These are phyloP conservation scores for Xiphorhynchus erythropygius DNA, from an alignment of 2,797 vertebrate genomes.

Conservation along the genomic window DNA sequence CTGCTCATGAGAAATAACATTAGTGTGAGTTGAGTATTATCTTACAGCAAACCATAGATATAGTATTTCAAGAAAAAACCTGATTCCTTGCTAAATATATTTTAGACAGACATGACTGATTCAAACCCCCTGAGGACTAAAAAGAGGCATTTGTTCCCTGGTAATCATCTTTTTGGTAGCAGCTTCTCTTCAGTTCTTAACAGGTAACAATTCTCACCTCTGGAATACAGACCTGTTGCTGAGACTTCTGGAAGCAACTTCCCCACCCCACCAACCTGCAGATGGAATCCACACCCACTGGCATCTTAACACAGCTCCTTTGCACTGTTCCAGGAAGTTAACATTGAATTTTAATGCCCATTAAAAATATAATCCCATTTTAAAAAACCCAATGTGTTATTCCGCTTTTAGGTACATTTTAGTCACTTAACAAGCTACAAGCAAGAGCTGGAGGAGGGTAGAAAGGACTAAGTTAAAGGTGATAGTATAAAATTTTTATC, in stretches of 20 bases:
- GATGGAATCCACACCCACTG: not conserved
- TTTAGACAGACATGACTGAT: not conserved
- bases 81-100: not conserved
- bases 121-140: not conserved
- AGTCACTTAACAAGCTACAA: not conserved
- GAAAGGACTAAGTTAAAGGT: not conserved
- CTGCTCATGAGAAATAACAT: constrained; percentile 69
- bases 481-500: not conserved
- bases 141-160: not conserved
- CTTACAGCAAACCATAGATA: not conserved
- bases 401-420: not conserved
- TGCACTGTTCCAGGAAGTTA: not conserved
- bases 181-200: not conserved
- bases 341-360: not conserved
- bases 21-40: not conserved
- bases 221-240: not conserved
- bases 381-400: not conserved
- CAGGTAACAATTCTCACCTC: not conserved
- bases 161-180: not conserved
- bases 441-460: not conserved
- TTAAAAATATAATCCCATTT: not conserved
- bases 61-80: not conserved
- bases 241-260: not conserved
- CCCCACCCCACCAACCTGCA: not conserved
- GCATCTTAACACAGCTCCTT: not conserved